Conservation (phyloP, 2,797 vertebrate species). For the Acropternis orthonyx region DNA sequence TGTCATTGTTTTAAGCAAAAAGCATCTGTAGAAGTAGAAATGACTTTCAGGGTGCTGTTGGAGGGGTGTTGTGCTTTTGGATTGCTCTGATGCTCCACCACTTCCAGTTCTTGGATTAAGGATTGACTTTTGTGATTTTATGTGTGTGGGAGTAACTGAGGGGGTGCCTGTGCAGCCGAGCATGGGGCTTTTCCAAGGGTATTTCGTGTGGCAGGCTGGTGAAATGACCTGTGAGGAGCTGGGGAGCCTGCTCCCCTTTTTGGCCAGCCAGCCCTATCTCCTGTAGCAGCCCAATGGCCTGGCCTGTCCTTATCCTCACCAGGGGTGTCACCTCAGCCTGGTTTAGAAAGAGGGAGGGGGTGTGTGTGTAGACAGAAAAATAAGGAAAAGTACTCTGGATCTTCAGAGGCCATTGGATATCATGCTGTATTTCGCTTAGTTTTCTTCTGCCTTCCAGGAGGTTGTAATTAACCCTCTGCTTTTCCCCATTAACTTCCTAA, state of each 20-base stretch:
- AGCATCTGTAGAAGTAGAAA: accelerated
- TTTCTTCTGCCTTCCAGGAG: background rate
- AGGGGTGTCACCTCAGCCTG: no score
- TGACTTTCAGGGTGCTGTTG: accelerated
- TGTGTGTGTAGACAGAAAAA: background rate
- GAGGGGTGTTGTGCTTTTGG: background rate
- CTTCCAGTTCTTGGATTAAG: background rate
- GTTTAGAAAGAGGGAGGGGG: background rate
- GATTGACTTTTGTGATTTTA: accelerated
- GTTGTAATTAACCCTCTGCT: background rate
- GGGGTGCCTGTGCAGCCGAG: background rate
- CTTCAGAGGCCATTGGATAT: background rate
- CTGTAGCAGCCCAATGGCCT: background rate
- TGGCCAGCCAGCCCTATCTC: background rate
- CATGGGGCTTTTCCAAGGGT: background rate
- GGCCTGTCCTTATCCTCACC: background rate
- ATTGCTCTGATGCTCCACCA: background rate
- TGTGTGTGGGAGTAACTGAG: background rate
- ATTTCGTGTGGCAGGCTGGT: background rate
- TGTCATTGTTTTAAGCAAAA: background rate
- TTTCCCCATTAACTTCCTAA: background rate
- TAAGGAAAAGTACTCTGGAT: background rate
- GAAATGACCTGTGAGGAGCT: background rate
- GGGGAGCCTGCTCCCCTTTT: background rate
- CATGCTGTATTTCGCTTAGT: background rate